Evolutionary conservation across 2,113 vertebrate species (phyloP).

Genomic region (Globicephala melas): DNA sequence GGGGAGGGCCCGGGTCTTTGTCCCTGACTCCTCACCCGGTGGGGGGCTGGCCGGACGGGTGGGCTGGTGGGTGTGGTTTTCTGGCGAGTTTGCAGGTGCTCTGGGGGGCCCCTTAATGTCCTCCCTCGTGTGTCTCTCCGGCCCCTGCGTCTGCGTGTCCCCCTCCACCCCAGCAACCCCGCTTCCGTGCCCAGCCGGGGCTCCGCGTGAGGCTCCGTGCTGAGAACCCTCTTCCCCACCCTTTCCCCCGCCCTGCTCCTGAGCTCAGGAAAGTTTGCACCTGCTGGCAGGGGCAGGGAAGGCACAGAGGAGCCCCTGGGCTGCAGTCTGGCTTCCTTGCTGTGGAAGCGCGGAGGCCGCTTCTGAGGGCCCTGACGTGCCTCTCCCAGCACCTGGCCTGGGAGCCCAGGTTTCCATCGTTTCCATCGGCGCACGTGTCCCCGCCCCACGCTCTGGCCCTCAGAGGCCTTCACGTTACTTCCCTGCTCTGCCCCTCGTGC

Average conservation of each 20-base stretch:
- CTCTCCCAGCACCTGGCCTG: neutral
- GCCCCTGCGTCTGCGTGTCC: neutral
- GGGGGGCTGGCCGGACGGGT: neutral
- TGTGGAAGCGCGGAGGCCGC: too few relatives aligned
- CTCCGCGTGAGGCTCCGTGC: too few relatives aligned
- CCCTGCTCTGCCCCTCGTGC: neutral
- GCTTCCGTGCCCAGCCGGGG: too few relatives aligned
- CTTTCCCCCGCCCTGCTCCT: neutral
- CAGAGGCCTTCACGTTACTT: neutral
- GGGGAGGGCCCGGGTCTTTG: neutral
- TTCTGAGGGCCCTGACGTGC: neutral
- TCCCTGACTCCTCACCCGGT: neutral
- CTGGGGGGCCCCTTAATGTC: neutral
- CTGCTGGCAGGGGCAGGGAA: neutral
- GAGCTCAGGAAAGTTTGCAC: neutral
- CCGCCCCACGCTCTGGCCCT: accelerated
- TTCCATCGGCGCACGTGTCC: neutral
- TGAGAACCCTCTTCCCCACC: neutral
- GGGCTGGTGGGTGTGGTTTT: neutral
- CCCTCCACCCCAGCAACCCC: too few relatives aligned
- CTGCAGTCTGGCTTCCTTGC: neutral
- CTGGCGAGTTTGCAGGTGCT: neutral
- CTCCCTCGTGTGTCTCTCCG: neutral
- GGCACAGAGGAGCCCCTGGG: neutral
- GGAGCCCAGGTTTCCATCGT: neutral